A percentile compares a stretch with the other conserved stretches of the same genome.
These are phyloP conservation scores for Ericerus pela DNA, from an alignment of 1,140 invertebrate species.

Conservation along the genomic window DNA sequence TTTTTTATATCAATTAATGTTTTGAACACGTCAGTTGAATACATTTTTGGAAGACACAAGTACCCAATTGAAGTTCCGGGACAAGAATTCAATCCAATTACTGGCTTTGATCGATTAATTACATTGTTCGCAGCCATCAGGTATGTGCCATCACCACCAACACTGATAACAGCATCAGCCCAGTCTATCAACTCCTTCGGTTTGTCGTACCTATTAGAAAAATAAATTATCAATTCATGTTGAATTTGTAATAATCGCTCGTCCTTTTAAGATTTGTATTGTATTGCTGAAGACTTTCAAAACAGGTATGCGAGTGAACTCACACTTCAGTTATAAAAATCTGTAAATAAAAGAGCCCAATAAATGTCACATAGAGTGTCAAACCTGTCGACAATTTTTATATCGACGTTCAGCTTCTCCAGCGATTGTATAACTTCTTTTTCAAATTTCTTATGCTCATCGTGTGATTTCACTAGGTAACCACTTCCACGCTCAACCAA, in stretches of 20 bases:
- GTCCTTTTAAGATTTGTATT: no score
- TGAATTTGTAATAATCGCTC: no score
- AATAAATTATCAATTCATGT: neutral
- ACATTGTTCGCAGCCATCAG: slow-evolving; percentile 82
- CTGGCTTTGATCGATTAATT: slow-evolving; percentile 55
- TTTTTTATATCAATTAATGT: slow-evolving; percentile 17
- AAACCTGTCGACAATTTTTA: slow-evolving; percentile 1
- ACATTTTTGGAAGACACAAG: slow-evolving; percentile 71
- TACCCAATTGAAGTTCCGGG: slow-evolving; percentile 83
- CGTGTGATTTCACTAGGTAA: neutral
- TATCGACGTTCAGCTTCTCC: neutral
- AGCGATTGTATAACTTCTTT: neutral
- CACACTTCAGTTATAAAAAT: no score
- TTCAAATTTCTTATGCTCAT: slow-evolving; percentile 4
- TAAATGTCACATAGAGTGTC: no score
- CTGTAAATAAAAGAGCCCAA: no score
- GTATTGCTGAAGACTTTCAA: no score
- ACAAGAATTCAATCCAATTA: slow-evolving; percentile 97
- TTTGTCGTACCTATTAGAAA: neutral
- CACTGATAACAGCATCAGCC: slow-evolving; percentile 88
- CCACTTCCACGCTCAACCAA: neutral
- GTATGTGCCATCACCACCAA: slow-evolving; percentile 97
- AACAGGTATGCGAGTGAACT: no score
- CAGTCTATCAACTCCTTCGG: slow-evolving; percentile 35
- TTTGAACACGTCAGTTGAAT: slow-evolving; percentile 40